A percentile compares a stretch with the other conserved stretches of the same genome.
These are phyloP conservation scores for Entomobrya proxima DNA, from an alignment of 2,888 invertebrate species.

Conservation along the genomic window DNA sequence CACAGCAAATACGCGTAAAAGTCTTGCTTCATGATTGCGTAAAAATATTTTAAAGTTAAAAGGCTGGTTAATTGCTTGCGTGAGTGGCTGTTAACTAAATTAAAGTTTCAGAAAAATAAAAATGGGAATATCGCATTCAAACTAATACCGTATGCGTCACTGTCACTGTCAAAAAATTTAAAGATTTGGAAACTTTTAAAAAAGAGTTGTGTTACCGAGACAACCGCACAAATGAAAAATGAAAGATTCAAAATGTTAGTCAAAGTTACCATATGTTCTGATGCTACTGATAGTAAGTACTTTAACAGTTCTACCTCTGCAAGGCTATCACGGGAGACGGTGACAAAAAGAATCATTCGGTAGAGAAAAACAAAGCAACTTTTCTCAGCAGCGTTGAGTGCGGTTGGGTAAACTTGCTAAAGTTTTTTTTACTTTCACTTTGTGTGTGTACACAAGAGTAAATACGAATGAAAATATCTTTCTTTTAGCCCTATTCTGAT, in stretches of 20 bases:
- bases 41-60: too few species aligned
- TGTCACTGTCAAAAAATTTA: background rate
- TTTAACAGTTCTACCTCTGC: background rate
- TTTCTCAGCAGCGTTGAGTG: constrained; percentile 2
- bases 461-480: constrained; percentile 34
- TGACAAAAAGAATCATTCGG: constrained; percentile 1
- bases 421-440: constrained; percentile 36
- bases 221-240: constrained; percentile 22
- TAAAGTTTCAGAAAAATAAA: too few species aligned
- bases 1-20: too few species aligned
- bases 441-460: constrained; percentile 31
- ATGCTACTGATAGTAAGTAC: background rate
- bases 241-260: constrained; percentile 27
- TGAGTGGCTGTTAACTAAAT: too few species aligned
- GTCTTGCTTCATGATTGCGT: too few species aligned
- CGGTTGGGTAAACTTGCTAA: constrained; percentile 54
- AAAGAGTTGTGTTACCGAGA: background rate
- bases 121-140: background rate
- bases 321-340: background rate
- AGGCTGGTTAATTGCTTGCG: too few species aligned
- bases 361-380: constrained; percentile 42
- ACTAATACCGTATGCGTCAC: background rate
- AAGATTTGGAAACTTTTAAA: background rate
- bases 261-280: background rate
- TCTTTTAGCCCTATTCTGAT: background rate